These are phyloP conservation scores for Crotalus viridis DNA, from an alignment of 2,113 vertebrate species.

Conservation along the genomic window DNA sequence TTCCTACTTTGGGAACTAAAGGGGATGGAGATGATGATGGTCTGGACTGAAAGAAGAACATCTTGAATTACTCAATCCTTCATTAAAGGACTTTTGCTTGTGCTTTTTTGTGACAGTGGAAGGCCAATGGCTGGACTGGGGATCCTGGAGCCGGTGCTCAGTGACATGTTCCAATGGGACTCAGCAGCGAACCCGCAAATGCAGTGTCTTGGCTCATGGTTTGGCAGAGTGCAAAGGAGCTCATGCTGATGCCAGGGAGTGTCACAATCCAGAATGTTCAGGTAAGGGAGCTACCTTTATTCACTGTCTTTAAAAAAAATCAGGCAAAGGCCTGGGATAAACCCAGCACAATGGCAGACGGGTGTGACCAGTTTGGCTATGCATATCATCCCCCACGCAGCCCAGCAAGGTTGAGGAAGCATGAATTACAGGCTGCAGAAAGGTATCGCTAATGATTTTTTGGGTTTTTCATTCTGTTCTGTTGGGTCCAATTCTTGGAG, in stretches of 20 bases:
- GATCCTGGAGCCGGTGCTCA: constrained; percentile 89
- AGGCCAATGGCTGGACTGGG: constrained; percentile 97
- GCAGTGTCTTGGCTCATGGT: constrained; percentile 86
- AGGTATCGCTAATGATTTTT: background rate
- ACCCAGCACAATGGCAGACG: background rate
- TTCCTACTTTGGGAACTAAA: background rate
- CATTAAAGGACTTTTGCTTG: constrained; percentile 38
- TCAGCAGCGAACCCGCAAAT: constrained; percentile 88
- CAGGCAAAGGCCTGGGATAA: background rate
- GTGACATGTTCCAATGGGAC: constrained; percentile 87
- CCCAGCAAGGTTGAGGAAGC: background rate
- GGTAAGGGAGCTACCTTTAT: constrained; percentile 71
- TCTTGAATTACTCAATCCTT: background rate
- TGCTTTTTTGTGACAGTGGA: constrained; percentile 82
- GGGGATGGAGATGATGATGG: background rate
- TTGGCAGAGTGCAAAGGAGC: constrained; percentile 90
- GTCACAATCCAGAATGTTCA: constrained; percentile 83
- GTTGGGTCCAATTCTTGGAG: background rate
- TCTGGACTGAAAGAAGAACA: background rate
- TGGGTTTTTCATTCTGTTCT: background rate
- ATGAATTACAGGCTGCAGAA: background rate
- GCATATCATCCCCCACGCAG: background rate
- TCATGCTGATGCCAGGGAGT: constrained; percentile 87
- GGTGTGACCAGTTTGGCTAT: background rate
- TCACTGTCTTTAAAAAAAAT: background rate